Evolutionary conservation across 2,113 vertebrate genomes (phyloP), one percentile per base, ranked within the genome.

Genomic region (Corythornis madagascariensis): DNA sequence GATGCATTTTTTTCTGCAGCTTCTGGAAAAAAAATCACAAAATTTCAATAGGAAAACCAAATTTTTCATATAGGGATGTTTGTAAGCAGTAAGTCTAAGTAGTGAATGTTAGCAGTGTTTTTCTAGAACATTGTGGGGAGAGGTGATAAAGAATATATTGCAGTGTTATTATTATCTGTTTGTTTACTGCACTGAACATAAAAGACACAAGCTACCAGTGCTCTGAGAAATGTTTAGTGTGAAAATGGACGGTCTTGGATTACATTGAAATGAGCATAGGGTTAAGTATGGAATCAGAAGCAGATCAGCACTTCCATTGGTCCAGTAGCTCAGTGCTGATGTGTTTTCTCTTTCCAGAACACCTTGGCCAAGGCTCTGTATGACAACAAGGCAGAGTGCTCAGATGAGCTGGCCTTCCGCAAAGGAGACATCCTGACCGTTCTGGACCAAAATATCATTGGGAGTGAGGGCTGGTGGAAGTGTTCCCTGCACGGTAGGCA

Each of bases 391-490:
- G 98, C 99, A 0, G 99, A 99, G 97, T 98, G 98, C 70, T 93
- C 97, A 0, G 99, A 99, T 4, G 99, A 99, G 95, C 97, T 99
- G 86, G 98, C 98, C 48, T 99, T 99, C 97, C 97, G 97, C 82
- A 97, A 96, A 77, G 99, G 98, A 5, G 99, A 99, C 96, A 98
- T 99, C 87, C 87, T 99, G 83, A 98, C 96, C 0, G 98, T 99
- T 72, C 95, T 99, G 79, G 97, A 99, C 63, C 98, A 97, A 17
- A 96, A 97, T 0, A 96, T 99, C 45, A 88, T 95, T 0, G 98
- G 97, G 40, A 99, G 98, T 2, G 96, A 97, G 6, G 99, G 99
- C 19, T 99, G 99, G 99, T 99, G 99, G 99, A 97, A 95, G 45
- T 99, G 99, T 47, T 97, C 98, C 45, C 97, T 99, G 22, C 98